These are phyloP conservation scores for Sebastes vulpes DNA, from an alignment of 2,797 vertebrate species.

Conservation along the genomic window DNA sequence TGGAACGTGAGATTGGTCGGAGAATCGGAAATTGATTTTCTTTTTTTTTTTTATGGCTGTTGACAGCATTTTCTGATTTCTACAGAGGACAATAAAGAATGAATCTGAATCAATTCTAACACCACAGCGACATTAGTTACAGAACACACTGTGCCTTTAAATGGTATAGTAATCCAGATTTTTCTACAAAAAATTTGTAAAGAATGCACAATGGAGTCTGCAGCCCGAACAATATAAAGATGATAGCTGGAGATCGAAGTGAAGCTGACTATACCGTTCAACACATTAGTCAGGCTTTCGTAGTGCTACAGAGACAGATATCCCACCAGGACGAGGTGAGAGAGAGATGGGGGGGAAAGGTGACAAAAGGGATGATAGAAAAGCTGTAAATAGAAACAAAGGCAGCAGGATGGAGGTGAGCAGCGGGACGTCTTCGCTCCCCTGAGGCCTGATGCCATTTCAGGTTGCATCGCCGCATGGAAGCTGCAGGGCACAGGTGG, in stretches of 20 bases:
- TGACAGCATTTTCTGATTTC: no score
- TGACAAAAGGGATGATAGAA: background rate
- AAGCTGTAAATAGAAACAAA: background rate
- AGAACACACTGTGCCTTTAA: background rate
- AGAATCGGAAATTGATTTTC: no score
- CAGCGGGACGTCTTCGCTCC: background rate
- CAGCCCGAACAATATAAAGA: background rate
- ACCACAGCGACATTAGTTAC: background rate
- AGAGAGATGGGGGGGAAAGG: background rate
- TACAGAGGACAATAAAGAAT: no score
- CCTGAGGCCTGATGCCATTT: conserved; percentile 31
- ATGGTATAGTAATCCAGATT: background rate
- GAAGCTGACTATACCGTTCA: background rate
- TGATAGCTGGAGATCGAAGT: background rate
- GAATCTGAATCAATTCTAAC: background rate
- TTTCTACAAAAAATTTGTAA: no score
- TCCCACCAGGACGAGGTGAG: background rate
- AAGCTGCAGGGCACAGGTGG: conserved; percentile 39
- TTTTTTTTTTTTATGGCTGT: no score
- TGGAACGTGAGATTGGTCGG: no score
- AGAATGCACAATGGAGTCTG: background rate
- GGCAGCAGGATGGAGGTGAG: conserved; percentile 12
- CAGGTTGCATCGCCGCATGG: conserved; percentile 27
- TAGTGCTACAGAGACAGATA: background rate
- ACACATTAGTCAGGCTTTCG: background rate